Percentiles rank a stretch among this genome's conserved stretches.
Evolutionary conservation across 2,888 invertebrate species (phyloP).

Genomic region (Nomada fabriciana): DNA sequence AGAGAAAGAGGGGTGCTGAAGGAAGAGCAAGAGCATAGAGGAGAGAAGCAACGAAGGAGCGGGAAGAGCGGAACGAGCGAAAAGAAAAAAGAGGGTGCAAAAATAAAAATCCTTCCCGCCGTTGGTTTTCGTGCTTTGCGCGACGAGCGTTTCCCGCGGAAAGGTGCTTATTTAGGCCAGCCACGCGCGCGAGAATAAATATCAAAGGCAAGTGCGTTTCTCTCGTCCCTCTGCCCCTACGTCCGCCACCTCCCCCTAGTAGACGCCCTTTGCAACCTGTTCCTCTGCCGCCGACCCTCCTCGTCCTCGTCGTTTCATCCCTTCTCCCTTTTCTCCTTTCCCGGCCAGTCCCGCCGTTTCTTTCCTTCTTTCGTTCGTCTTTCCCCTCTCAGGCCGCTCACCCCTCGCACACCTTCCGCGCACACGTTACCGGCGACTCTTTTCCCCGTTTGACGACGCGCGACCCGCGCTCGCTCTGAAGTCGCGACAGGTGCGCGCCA

Average conservation of each 20-base stretch:
- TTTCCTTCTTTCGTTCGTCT: not conserved
- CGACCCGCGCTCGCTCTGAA: constrained; percentile 26
- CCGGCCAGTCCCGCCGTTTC: not conserved
- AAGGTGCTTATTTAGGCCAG: constrained; percentile 61
- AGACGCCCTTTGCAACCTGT: constrained; percentile 53
- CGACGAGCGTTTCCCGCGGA: constrained; percentile 55
- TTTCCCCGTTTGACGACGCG: constrained; percentile 27
- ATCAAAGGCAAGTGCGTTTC: constrained; percentile 63
- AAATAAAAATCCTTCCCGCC: constrained; percentile 54
- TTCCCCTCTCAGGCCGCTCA: too few relatives aligned
- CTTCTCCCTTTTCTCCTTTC: not conserved
- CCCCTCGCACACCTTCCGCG: not conserved
- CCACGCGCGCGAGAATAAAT: constrained; percentile 62
- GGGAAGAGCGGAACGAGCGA: not conserved
- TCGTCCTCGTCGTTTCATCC: not conserved
- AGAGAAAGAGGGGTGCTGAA: not conserved
- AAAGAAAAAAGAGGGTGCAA: constrained; percentile 32
- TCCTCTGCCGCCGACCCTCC: constrained; percentile 32
- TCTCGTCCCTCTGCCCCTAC: constrained; percentile 40
- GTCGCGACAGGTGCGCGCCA: constrained; percentile 48
- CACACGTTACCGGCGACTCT: constrained; percentile 15
- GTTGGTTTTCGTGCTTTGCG: constrained; percentile 54
- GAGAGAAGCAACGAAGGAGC: not conserved
- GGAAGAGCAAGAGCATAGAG: too few relatives aligned
- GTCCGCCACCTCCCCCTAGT: constrained; percentile 18